Conservation (phyloP, 2,113 vertebrate species). For the Parotia lawesii region DNA sequence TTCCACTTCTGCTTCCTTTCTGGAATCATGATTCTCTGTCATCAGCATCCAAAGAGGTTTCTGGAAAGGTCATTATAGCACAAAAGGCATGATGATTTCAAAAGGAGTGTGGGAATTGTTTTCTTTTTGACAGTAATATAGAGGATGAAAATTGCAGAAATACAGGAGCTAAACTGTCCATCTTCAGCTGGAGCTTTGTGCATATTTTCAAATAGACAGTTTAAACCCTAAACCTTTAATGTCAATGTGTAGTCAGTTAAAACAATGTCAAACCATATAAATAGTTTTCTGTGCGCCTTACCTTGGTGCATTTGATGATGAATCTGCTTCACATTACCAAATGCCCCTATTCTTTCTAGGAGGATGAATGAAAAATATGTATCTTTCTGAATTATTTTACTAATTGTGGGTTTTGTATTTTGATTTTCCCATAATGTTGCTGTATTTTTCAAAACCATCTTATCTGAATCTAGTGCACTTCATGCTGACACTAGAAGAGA, state of each 20-base stretch:
- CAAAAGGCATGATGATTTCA: constrained; percentile 1
- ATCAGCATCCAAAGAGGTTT: neutral
- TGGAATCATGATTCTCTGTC: neutral
- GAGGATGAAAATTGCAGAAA: neutral
- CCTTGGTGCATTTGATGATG: neutral
- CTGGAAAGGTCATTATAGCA: constrained; percentile 34
- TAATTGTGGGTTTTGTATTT: neutral
- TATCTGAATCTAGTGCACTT: neutral
- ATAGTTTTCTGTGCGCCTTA: neutral
- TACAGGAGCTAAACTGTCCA: neutral
- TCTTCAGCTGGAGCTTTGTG: neutral
- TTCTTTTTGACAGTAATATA: neutral
- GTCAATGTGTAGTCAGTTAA: neutral
- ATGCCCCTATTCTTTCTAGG: neutral
- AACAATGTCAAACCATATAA: neutral
- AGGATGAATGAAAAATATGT: neutral
- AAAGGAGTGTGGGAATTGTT: neutral
- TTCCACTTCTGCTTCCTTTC: constrained; percentile 18
- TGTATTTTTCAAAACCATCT: neutral
- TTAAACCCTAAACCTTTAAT: neutral
- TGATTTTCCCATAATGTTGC: neutral
- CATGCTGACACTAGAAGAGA: neutral
- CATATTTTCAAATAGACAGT: neutral
- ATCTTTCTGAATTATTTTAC: neutral
- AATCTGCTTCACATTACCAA: neutral